These are phyloP conservation scores for Perizoma flavofasciatum DNA, from an alignment of 2,888 invertebrate genomes.

Conservation along the genomic window DNA sequence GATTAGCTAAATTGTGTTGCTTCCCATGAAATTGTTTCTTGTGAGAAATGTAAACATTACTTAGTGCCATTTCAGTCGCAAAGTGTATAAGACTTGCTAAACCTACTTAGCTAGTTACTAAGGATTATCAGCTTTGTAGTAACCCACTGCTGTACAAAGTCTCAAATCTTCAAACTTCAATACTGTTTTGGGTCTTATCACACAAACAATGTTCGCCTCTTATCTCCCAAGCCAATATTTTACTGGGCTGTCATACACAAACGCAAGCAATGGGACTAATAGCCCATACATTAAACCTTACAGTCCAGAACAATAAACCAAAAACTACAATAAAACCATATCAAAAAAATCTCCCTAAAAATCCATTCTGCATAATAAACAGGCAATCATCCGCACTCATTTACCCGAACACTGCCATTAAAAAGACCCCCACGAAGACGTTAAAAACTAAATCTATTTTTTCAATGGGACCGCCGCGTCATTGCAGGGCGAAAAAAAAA, in stretches of 20 bases:
- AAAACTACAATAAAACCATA: slow-evolving; percentile 40
- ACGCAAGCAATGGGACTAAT: not conserved
- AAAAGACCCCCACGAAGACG: slow-evolving; percentile 55
- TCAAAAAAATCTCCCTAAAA: slow-evolving; percentile 38
- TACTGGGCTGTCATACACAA: slow-evolving; percentile 2
- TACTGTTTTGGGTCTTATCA: not conserved
- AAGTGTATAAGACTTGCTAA: too few species aligned
- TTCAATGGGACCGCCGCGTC: slow-evolving; percentile 69
- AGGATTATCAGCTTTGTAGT: too few species aligned
- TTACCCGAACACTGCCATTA: slow-evolving; percentile 46
- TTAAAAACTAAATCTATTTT: slow-evolving; percentile 65
- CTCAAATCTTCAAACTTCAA: too few species aligned
- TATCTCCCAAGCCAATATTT: not conserved
- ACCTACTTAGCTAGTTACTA: too few species aligned
- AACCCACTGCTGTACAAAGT: too few species aligned
- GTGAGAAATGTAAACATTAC: slow-evolving; percentile 30
- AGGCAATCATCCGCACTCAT: slow-evolving; percentile 52
- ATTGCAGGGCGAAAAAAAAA: slow-evolving; percentile 59
- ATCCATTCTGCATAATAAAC: slow-evolving; percentile 45
- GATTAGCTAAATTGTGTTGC: slow-evolving; percentile 45
- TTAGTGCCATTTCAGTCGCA: too few species aligned
- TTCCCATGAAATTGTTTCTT: slow-evolving; percentile 54
- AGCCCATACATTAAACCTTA: slow-evolving; percentile 9
- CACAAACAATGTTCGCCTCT: not conserved
- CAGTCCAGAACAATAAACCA: slow-evolving; percentile 22